A percentile compares a stretch with the other conserved stretches of the same genome.
Evolutionary conservation across 2,888 invertebrate species (phyloP).

Genomic region (Ormyrus nitidulus): DNA sequence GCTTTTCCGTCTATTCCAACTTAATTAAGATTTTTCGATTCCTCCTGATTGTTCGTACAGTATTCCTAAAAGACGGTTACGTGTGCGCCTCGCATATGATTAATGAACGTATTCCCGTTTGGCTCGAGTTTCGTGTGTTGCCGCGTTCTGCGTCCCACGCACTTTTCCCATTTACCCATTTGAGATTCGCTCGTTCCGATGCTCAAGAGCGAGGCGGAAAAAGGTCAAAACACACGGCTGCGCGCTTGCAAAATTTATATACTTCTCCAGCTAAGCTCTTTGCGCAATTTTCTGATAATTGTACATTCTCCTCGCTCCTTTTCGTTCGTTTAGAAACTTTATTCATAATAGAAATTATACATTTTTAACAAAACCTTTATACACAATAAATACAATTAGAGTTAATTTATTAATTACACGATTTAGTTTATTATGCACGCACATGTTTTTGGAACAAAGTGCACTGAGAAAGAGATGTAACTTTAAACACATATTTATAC

Average conservation of each 20-base stretch:
- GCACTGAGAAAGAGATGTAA: no score
- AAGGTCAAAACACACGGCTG: no score
- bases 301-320: no score
- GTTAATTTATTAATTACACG: no score
- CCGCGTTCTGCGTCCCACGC: constrained; percentile 18
- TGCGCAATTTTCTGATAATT: no score
- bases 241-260: no score
- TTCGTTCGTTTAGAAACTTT: no score
- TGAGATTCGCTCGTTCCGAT: neutral
- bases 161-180: constrained; percentile 1
- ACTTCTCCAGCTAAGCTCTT: no score
- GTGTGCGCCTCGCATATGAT: constrained; percentile 9
- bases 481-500: no score
- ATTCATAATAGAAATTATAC: neutral
- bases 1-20: constrained; percentile 28
- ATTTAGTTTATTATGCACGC: no score
- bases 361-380: constrained; percentile 1
- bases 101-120: constrained; percentile 17
- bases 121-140: neutral
- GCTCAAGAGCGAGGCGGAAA: neutral
- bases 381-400: neutral
- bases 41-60: neutral
- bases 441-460: no score
- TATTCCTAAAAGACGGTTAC: neutral
- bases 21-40: constrained; percentile 47